Conservation (phyloP, 1,140 invertebrate genomes). For the Grapholita molesta region DNA sequence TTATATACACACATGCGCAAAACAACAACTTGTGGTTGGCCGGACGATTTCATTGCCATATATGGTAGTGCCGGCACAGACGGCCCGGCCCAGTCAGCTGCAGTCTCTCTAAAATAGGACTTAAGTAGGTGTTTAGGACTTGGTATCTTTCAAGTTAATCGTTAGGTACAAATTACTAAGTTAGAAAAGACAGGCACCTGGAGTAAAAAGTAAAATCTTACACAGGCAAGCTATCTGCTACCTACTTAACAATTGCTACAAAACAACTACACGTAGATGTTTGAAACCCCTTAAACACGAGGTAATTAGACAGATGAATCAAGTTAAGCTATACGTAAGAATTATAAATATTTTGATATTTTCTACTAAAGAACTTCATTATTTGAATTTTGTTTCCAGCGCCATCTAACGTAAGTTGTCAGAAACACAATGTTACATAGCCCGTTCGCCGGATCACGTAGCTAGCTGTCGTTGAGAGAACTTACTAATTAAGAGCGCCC, state of each 20-base stretch:
- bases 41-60: constrained; percentile 11
- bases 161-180: background rate
- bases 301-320: no score
- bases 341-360: no score
- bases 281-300: no score
- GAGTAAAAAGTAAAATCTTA: no score
- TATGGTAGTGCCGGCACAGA: background rate
- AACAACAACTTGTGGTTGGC: constrained; percentile 13
- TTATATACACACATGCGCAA: background rate
- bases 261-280: no score
- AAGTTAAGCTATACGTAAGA: no score
- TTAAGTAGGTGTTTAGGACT: background rate
- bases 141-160: background rate
- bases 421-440: background rate
- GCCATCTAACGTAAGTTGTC: background rate
- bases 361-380: no score
- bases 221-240: no score
- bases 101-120: background rate
- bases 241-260: no score
- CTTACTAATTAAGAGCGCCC: background rate
- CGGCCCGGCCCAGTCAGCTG: background rate
- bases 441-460: background rate
- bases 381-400: background rate
- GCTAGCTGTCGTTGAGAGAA: background rate
- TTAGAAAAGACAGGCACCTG: background rate